A percentile compares a stretch with the other conserved stretches of the same genome.
These are phyloP conservation scores for Laupala kohalensis DNA, from an alignment of 1,140 invertebrate species.

Conservation along the genomic window DNA sequence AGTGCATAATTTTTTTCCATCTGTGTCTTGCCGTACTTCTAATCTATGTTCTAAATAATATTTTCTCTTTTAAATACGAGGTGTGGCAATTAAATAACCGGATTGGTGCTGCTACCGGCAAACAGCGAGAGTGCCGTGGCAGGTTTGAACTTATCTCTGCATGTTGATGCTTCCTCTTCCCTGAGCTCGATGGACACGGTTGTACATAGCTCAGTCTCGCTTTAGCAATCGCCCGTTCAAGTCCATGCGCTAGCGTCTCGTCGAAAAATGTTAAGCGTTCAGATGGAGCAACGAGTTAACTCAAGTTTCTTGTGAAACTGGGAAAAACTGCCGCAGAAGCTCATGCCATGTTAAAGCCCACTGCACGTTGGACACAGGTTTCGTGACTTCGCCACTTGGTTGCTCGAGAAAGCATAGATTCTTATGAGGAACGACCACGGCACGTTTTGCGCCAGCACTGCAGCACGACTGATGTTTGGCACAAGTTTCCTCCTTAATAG, in stretches of 20 bases:
- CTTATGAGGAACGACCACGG: too few relatives aligned
- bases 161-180: not conserved
- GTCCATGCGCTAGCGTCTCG: not conserved
- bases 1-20: too few relatives aligned
- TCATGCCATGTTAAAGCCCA: slow-evolving; percentile 6
- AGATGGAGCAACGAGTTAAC: slow-evolving; percentile 8
- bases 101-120: not conserved
- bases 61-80: too few relatives aligned
- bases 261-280: not conserved
- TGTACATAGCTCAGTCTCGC: not conserved
- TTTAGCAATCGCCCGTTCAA: not conserved
- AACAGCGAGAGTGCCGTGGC: not conserved
- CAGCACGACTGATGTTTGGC: too few relatives aligned
- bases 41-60: too few relatives aligned
- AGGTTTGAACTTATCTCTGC: not conserved
- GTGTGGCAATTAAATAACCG: not conserved
- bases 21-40: too few relatives aligned
- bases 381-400: too few relatives aligned
- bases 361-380: not conserved
- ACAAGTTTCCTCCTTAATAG: too few relatives aligned
- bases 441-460: too few relatives aligned
- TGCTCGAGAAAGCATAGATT: too few relatives aligned
- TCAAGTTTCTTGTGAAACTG: slow-evolving; percentile 1
- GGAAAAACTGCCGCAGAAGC: slow-evolving; percentile 5
- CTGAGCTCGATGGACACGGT: not conserved